phyloP scores from a whole-genome alignment of 2,888 invertebrate genomes.

The Ornithoptera priamus region DNA sequence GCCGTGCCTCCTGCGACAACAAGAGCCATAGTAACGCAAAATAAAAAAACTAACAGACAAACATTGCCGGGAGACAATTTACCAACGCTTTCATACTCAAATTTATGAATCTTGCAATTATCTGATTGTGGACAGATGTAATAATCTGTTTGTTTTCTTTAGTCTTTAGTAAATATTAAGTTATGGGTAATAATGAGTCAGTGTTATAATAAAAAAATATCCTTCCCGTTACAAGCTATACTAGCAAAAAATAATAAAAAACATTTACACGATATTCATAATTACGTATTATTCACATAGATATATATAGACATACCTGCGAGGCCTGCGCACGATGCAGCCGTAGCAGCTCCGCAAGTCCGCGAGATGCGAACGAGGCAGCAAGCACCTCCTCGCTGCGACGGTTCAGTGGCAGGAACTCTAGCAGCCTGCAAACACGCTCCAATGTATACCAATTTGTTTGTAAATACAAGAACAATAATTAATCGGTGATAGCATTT shows the following conservation, averaged over 20 bases:
- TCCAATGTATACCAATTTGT: not conserved
- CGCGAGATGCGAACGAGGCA: conserved; percentile 88
- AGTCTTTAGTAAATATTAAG: too few species aligned
- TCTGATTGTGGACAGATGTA: too few species aligned
- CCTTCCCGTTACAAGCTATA: too few species aligned
- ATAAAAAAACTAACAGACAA: too few species aligned
- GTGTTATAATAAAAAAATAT: too few species aligned
- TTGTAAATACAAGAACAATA: not conserved
- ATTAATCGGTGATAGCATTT: not conserved
- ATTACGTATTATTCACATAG: too few species aligned
- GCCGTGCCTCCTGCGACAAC: conserved; percentile 74
- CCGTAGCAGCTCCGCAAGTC: conserved; percentile 88
- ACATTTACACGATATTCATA: too few species aligned
- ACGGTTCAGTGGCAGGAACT: conserved; percentile 96
- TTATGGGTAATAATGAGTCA: too few species aligned
- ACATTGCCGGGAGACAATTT: not conserved
- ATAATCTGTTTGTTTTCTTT: too few species aligned
- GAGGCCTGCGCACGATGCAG: conserved; percentile 91
- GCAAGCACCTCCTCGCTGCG: conserved; percentile 94
- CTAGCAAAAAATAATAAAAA: too few species aligned
- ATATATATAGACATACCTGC: conserved; percentile 66
- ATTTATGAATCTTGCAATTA: not conserved
- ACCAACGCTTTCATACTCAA: not conserved
- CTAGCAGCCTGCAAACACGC: conserved; percentile 84
- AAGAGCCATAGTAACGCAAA: not conserved